Base-by-base conservation (phyloP, 2,888 invertebrate species). In the Trichopria drosophilae region DNA sequence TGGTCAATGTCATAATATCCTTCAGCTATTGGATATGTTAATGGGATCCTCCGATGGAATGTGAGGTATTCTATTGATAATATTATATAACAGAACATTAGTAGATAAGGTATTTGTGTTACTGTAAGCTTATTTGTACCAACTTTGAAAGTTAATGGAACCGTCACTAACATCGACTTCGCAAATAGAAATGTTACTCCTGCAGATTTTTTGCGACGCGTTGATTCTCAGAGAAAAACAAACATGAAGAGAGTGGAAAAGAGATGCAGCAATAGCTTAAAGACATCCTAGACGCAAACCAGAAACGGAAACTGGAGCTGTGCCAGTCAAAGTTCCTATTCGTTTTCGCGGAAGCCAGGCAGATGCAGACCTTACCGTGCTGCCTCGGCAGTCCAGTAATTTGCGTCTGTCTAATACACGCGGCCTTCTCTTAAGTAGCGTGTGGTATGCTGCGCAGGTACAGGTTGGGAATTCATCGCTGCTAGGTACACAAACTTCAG, bases 401-500 rank as follows among this genome's bases (percentile, higher is more conserved):
- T 60, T 57, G 55, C 53, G 51, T 58, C 54, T 52, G 56, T 58
- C 58, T 49, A 32, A 47, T 40, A 40, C 57, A 54, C 50, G 41
- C 40, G 51, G 44, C 36, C 23, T 37, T 32, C 26, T 6, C 12
- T 26, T 9, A n/a, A n/a, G n/a, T n/a, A n/a, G n/a, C n/a, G n/a
- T n/a, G 23, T 19, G 22, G n/a, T 43, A 23, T 31, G 31, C 29
- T 40, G 20, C 29, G 37, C 22, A 22, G 6, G 9, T 10, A 6
- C 18, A 18, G 13, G 10, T 26, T n/a, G 9, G 4, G 29, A 13
- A 15, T 28, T 45, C 26, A 35, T 45, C 28, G 18, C 35, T 36
- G 16, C 28, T 24, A 24, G 36, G 18, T 45, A 24, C 23, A 23
- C 34, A 13, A 18, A 28, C 18, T 29, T 26, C 26, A 16, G 32